A percentile compares a stretch with the other conserved stretches of the same genome.
These are phyloP conservation scores for Agrotis segetum DNA, from an alignment of 2,888 invertebrate species.

Conservation along the genomic window DNA sequence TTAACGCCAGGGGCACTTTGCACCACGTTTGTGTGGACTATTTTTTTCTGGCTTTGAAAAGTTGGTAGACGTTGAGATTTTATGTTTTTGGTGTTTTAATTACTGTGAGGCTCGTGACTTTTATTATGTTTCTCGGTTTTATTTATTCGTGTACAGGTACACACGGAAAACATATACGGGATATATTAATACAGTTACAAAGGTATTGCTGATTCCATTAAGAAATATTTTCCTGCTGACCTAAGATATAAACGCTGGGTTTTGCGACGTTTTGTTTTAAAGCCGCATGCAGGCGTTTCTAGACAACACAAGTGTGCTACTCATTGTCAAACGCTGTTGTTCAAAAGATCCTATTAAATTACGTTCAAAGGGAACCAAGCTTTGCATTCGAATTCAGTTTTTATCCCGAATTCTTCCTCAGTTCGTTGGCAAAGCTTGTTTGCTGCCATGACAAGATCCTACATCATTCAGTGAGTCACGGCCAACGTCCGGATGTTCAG, in stretches of 20 bases:
- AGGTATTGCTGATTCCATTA: too few relatives aligned
- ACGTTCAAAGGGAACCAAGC: slow-evolving; percentile 3
- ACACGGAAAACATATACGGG: too few relatives aligned
- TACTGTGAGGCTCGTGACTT: background rate
- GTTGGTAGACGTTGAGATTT: slow-evolving; percentile 37
- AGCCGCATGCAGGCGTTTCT: background rate
- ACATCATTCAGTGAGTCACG: slow-evolving; percentile 64
- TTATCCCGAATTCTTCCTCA: slow-evolving; percentile 42
- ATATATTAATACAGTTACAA: too few relatives aligned
- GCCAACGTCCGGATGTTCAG: slow-evolving; percentile 51
- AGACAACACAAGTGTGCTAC: background rate
- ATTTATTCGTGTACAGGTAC: background rate
- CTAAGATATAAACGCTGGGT: too few relatives aligned
- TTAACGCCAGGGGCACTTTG: slow-evolving; percentile 67
- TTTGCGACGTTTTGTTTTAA: background rate
- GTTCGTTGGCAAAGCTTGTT: slow-evolving; percentile 29
- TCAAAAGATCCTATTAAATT: background rate
- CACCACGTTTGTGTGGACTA: slow-evolving; percentile 24
- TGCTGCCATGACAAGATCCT: slow-evolving; percentile 52
- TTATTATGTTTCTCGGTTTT: background rate
- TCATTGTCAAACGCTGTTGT: background rate
- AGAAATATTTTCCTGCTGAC: too few relatives aligned
- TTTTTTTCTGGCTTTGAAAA: slow-evolving; percentile 55
- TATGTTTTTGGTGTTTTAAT: slow-evolving; percentile 36
- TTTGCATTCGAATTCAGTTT: slow-evolving; percentile 34